These are phyloP conservation scores for Luehdorfia chinensis DNA, from an alignment of 1,140 invertebrate species.

Conservation along the genomic window DNA sequence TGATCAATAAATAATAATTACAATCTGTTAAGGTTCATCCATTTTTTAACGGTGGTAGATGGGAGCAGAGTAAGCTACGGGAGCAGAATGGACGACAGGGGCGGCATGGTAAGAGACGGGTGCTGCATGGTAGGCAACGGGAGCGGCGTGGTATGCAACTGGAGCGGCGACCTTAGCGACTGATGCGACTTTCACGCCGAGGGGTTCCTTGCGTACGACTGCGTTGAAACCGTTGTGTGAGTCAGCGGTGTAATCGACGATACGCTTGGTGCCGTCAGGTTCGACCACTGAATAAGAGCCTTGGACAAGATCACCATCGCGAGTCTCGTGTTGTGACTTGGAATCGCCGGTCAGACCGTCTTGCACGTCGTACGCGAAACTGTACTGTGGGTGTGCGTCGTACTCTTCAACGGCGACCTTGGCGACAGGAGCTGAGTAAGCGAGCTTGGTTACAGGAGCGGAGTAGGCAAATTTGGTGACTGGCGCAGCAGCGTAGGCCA, in stretches of 20 bases:
- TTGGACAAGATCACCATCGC: slow-evolving; percentile 79
- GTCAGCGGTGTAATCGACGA: slow-evolving; percentile 81
- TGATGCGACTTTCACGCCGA: slow-evolving; percentile 37
- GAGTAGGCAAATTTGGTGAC: slow-evolving; percentile 22
- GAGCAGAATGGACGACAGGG: slow-evolving; percentile 70
- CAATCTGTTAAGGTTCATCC: too few species aligned
- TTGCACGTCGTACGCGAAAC: slow-evolving; percentile 80
- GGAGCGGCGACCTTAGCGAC: slow-evolving; percentile 35
- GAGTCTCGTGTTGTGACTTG: slow-evolving; percentile 81
- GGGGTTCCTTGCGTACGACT: slow-evolving; percentile 60
- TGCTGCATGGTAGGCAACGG: slow-evolving; percentile 23
- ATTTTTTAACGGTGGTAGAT: slow-evolving; percentile 38
- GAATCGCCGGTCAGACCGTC: slow-evolving; percentile 81
- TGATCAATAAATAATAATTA: too few species aligned
- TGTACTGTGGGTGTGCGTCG: slow-evolving; percentile 79
- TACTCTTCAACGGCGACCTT: slow-evolving; percentile 37
- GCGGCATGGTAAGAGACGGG: slow-evolving; percentile 22
- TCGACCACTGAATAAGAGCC: slow-evolving; percentile 81
- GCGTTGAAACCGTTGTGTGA: slow-evolving; percentile 75
- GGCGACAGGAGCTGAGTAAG: slow-evolving; percentile 9
- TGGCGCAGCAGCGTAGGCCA: slow-evolving; percentile 24
- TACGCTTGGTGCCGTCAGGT: slow-evolving; percentile 81
- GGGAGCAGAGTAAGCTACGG: slow-evolving; percentile 35
- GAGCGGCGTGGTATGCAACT: slow-evolving; percentile 24
- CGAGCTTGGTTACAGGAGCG: slow-evolving; percentile 1